phyloP scores from a whole-genome alignment of 2,888 invertebrate genomes.

The Drosophila mettleri region DNA sequence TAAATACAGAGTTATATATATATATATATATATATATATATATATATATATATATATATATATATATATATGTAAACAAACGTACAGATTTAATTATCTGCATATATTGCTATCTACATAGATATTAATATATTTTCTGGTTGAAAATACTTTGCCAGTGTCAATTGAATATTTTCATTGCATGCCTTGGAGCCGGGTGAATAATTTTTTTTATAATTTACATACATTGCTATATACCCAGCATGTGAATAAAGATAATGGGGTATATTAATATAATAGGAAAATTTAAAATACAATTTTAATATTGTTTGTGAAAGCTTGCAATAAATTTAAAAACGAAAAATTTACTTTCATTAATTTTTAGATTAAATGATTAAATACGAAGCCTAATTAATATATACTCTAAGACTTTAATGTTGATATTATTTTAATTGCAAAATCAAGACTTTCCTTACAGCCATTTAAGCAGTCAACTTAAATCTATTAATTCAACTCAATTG shows the following conservation, averaged over 20 bases:
- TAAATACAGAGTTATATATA: slow-evolving; percentile 42
- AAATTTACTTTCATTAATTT: too few species aligned
- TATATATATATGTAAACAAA: slow-evolving; percentile 9
- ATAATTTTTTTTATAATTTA: slow-evolving; percentile 20
- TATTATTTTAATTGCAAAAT: too few species aligned
- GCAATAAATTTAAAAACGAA: neutral
- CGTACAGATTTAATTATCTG: slow-evolving; percentile 41
- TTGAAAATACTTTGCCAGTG: slow-evolving; percentile 41
- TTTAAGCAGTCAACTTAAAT: too few species aligned
- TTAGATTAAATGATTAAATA: too few species aligned
- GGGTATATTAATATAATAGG: neutral
- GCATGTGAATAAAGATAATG: neutral
- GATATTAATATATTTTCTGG: slow-evolving; percentile 1
- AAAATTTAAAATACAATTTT: neutral
- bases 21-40: slow-evolving; percentile 10
- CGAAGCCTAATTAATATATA: too few species aligned
- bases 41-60: slow-evolving; percentile 39
- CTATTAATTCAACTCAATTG: too few species aligned
- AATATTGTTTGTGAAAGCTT: neutral
- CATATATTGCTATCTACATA: neutral
- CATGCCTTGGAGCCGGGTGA: slow-evolving; percentile 6
- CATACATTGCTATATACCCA: slow-evolving; percentile 45
- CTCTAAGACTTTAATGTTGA: too few species aligned
- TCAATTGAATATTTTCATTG: slow-evolving; percentile 59
- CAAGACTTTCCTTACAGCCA: too few species aligned